A percentile compares a stretch with the other conserved stretches of the same genome.
These are phyloP conservation scores for Agapornis canus DNA, from an alignment of 2,797 vertebrate genomes.

Conservation along the genomic window DNA sequence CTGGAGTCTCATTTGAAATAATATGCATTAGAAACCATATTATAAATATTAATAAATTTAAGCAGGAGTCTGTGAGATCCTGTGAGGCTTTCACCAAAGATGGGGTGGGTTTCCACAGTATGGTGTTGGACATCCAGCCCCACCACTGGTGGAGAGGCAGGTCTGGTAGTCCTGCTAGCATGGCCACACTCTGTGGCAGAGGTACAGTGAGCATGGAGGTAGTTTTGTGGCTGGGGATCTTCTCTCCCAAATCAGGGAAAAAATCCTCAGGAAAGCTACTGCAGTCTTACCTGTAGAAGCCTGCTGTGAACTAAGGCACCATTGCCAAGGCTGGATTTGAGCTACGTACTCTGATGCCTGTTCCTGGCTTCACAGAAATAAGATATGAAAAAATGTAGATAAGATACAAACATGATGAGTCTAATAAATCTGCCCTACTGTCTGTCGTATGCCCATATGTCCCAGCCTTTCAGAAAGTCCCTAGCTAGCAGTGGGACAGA, in stretches of 20 bases:
- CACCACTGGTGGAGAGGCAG: rapidly evolving
- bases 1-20: neutral
- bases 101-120: neutral
- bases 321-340: neutral
- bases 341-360: rapidly evolving
- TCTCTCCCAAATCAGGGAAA: neutral
- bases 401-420: neutral
- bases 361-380: neutral
- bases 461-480: neutral
- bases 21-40: neutral
- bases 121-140: neutral
- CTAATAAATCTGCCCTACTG: neutral
- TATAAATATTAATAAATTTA: neutral
- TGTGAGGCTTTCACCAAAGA: neutral
- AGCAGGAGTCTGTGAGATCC: neutral
- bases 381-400: neutral
- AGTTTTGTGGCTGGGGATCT: neutral
- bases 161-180: neutral
- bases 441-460: neutral
- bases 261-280: neutral
- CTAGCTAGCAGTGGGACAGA: neutral
- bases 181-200: rapidly evolving
- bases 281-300: neutral
- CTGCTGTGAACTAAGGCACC: neutral
- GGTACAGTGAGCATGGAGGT: neutral